These are phyloP conservation scores for Aphelocoma californica DNA, from an alignment of 2,797 vertebrate species.

Conservation along the genomic window DNA sequence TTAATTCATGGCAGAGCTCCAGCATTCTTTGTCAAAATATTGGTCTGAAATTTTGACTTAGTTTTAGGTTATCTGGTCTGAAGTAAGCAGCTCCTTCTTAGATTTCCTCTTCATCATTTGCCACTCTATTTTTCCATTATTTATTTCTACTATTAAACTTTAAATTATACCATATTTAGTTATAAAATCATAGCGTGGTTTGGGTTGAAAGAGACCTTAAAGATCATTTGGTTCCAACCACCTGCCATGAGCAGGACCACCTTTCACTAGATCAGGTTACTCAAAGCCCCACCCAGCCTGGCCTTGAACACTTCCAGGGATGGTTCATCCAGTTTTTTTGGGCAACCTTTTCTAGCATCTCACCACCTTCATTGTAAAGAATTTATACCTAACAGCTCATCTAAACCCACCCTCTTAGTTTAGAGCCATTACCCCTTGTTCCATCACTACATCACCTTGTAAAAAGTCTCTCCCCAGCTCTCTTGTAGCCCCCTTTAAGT, in stretches of 20 bases:
- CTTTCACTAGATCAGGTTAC: neutral
- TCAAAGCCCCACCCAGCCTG: neutral
- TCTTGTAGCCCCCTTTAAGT: neutral
- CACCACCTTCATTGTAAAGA: neutral
- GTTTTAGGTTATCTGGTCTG: neutral
- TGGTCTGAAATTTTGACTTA: slow-evolving; percentile 10
- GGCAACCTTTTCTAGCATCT: neutral
- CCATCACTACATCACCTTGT: neutral
- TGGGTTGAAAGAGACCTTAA: neutral
- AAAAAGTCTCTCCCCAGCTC: neutral
- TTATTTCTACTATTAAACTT: neutral
- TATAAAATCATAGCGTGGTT: neutral
- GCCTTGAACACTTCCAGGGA: neutral
- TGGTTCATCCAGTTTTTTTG: neutral
- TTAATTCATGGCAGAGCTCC: slow-evolving; percentile 18
- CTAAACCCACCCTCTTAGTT: neutral
- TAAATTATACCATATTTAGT: neutral
- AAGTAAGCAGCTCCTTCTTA: neutral
- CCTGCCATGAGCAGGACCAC: neutral
- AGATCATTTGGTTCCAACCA: neutral
- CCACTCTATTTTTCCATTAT: neutral
- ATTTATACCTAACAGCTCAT: neutral
- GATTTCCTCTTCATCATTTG: neutral
- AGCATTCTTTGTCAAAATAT: neutral
- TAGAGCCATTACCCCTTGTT: neutral